Evolutionary conservation across 2,113 vertebrate genomes (phyloP), one percentile per base, ranked within the genome.

Genomic region (Gadus macrocephalus): DNA sequence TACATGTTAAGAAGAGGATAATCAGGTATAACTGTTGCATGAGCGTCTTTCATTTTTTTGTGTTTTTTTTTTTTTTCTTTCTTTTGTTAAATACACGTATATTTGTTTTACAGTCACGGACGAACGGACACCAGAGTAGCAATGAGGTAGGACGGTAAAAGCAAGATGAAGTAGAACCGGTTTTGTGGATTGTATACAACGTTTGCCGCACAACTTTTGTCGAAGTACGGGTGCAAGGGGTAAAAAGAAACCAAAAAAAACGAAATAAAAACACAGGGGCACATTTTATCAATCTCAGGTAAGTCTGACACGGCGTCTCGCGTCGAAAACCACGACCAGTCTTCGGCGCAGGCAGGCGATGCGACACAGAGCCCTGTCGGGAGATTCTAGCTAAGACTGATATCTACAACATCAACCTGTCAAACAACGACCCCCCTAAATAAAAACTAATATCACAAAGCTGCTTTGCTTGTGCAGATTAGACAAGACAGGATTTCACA

Each of bases 141-240:
- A 89, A 93, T 93, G 92, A 93, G 92, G 92, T 93, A 93, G 92
- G 91, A 90, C 78, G 89, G 88, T 90, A 90, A 93, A 49, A 83
- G 86, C 88, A 84, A 87, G 85, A 91, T 87, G 88, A 91, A 91
- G 88, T 88, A 90, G 87, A 89, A 86, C 85, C 82, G 81, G 88
- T 87, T 87, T 88, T 87, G 86, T 87, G 81, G 86, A 85, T 89
- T 77, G 83, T 87, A 89, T 83, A 87, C 85, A 88, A 88, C 85
- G 84, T 86, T 89, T n/a, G 85, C 86, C 84, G 84, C 31, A 61
- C 16, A 69, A n/a, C 49, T 27, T 49, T 67, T 68, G 55, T 14
- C 85, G 81, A 87, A 88, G 84, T 14, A 49, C 42, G 42, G 9
- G 42, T 14, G 42, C 42, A 49, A 49, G 42, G 42, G 11, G 38